A percentile compares a stretch with the other conserved stretches of the same genome.
Evolutionary conservation across 2,113 vertebrate species (phyloP).

Genomic region (Cervus canadensis): DNA sequence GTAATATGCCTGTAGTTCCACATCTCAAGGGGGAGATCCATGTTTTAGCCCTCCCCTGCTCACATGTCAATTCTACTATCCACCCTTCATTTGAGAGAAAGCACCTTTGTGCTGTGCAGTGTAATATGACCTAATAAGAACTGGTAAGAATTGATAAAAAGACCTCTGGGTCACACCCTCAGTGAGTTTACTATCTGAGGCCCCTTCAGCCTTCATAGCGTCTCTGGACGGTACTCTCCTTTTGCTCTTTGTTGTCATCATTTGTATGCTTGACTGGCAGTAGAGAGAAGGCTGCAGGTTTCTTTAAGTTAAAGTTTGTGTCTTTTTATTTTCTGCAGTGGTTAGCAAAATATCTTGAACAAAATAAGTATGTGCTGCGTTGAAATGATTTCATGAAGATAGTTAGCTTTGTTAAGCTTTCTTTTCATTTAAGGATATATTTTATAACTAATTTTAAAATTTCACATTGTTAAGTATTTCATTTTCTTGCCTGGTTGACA

Average conservation of each 20-base stretch:
- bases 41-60: neutral
- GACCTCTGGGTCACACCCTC: neutral
- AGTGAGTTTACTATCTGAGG: neutral
- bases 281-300: neutral
- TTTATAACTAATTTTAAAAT: neutral
- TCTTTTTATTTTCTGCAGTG: neutral
- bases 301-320: neutral
- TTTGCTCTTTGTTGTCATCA: neutral
- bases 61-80: fast-evolving
- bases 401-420: neutral
- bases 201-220: neutral
- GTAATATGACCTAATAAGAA: neutral
- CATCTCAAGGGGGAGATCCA: neutral
- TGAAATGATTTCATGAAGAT: neutral
- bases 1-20: neutral
- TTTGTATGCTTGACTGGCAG: neutral
- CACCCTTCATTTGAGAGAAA: neutral
- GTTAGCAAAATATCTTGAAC: neutral
- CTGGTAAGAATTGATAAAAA: neutral
- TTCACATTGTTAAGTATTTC: neutral
- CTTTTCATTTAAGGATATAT: neutral
- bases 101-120: neutral
- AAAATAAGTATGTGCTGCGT: neutral
- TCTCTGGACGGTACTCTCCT: neutral
- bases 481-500: neutral